Percentiles rank a stretch among this genome's conserved stretches.
phyloP scores from a whole-genome alignment of 2,797 vertebrate species.

The Sphenopsis melanotis region DNA sequence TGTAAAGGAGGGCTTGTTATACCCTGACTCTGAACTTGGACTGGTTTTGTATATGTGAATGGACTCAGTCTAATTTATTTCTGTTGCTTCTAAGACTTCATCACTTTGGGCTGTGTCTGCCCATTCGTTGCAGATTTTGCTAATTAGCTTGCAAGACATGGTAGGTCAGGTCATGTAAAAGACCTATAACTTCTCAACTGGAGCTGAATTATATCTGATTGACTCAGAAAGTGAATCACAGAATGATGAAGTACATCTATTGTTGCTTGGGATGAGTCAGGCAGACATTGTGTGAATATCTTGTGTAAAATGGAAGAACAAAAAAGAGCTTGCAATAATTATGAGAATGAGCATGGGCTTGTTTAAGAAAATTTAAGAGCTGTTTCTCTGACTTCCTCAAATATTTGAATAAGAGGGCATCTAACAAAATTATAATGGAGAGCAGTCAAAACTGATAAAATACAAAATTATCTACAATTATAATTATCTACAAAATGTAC shows the following conservation, averaged over 20 bases:
- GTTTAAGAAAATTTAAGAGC: neutral
- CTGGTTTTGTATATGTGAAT: neutral
- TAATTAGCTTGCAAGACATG: neutral
- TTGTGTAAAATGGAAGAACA: neutral
- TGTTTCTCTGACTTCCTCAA: neutral
- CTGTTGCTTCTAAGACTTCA: neutral
- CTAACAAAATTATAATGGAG: neutral
- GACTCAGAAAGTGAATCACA: neutral
- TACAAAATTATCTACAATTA: constrained; percentile 27
- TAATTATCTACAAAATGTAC: constrained; percentile 2
- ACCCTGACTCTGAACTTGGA: neutral
- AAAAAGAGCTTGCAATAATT: neutral
- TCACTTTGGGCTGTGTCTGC: neutral
- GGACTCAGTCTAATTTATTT: neutral
- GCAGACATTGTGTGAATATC: neutral
- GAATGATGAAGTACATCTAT: neutral
- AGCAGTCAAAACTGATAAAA: constrained; percentile 8
- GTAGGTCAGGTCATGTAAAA: neutral
- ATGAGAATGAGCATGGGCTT: neutral
- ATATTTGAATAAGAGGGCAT: neutral
- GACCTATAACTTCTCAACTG: neutral
- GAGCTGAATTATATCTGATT: neutral
- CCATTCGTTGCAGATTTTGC: neutral
- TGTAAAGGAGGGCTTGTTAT: neutral
- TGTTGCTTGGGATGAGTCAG: neutral